These are phyloP conservation scores for Vulpes vulpes DNA, from an alignment of 2,113 vertebrate genomes.

Conservation along the genomic window DNA sequence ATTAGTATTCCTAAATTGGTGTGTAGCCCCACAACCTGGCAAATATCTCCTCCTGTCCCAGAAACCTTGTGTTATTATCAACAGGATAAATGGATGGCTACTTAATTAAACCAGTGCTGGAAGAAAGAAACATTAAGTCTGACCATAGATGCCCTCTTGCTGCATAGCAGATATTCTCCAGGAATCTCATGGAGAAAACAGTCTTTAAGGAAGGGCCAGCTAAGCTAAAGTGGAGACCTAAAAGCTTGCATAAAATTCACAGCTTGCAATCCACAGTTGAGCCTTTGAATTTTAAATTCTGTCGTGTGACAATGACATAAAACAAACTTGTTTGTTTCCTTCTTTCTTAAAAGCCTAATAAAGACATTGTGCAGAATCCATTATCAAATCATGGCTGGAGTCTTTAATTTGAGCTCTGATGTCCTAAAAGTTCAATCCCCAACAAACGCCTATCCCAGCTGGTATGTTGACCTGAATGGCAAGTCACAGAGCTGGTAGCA, in stretches of 20 bases:
- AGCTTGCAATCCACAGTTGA: constrained; percentile 44
- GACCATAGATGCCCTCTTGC: not conserved
- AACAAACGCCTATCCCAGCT: constrained; percentile 29
- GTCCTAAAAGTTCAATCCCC: not conserved
- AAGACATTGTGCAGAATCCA: constrained; percentile 54
- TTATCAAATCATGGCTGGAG: constrained; percentile 18
- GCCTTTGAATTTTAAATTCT: constrained; percentile 61
- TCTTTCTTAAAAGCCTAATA: constrained; percentile 66
- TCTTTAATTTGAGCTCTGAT: constrained; percentile 22
- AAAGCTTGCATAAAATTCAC: constrained; percentile 39
- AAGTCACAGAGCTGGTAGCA: not conserved
- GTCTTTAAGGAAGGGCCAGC: not conserved
- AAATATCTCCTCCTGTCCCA: not conserved
- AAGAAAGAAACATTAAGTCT: constrained; percentile 18
- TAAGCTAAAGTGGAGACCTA: constrained; percentile 17
- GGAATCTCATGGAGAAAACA: not conserved
- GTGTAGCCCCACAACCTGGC: not conserved
- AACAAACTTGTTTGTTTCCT: constrained; percentile 60
- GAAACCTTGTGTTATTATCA: not conserved
- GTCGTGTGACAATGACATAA: constrained; percentile 45
- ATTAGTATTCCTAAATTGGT: not conserved
- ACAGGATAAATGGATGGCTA: not conserved
- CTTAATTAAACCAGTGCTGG: constrained; percentile 26
- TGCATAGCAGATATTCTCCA: not conserved
- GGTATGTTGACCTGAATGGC: not conserved